phyloP scores from a whole-genome alignment of 2,113 vertebrate genomes.

The Paratilapia polleni region DNA sequence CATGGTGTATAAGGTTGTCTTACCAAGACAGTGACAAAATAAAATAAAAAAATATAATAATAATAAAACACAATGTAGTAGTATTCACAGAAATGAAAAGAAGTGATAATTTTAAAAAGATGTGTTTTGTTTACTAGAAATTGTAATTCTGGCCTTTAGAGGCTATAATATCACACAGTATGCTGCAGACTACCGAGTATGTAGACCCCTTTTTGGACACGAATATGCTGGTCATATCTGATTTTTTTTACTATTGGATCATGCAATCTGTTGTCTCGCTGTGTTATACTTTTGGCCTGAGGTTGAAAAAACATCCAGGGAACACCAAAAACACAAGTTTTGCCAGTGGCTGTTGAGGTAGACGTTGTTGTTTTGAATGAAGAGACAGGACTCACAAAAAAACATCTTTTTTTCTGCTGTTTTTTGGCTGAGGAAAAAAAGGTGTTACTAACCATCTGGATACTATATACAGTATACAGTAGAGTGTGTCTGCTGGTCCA shows the following conservation, averaged over 20 bases:
- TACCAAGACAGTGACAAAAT: not conserved
- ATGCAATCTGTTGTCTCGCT: not conserved
- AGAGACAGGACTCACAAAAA: not conserved
- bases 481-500: not conserved
- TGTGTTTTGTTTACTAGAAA: not conserved
- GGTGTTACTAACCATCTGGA: not conserved
- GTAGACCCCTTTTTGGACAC: not conserved
- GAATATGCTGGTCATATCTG: not conserved
- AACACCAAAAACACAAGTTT: not conserved
- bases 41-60: not conserved
- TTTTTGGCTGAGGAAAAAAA: not conserved
- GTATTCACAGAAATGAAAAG: not conserved
- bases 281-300: not conserved
- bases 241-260: not conserved
- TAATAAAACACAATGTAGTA: not conserved
- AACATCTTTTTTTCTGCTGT: no score
- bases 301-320: not conserved
- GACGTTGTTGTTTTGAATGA: not conserved
- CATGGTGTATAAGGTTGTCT: not conserved
- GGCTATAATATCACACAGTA: not conserved
- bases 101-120: not conserved
- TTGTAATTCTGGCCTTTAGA: not conserved
- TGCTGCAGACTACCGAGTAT: not conserved
- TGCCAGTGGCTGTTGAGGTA: not conserved
- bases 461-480: not conserved